Evolutionary conservation across 2,888 invertebrate species (phyloP), one percentile per base, ranked within the genome.

Genomic region (Spodoptera picta): DNA sequence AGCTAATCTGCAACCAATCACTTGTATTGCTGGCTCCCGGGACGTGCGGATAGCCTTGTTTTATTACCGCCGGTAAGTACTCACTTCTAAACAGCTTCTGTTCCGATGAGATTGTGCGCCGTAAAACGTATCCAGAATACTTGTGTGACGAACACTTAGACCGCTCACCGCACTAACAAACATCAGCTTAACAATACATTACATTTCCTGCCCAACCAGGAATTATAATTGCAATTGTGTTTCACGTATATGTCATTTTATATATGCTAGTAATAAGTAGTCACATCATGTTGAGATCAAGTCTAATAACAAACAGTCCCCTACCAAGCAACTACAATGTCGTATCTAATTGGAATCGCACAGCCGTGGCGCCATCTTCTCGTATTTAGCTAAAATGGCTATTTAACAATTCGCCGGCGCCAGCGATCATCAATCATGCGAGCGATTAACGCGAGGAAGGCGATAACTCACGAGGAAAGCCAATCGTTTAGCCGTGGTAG

Each of bases 371-470:
- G 55, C 66, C 77, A 72, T 81, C 79, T 76, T 75, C 73, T 60
- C 59, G 73, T 80, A 80, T 80, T 85, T 82, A 81, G 79, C 73
- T 75, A 65, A 82, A 85, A 84, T 82, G 79, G 77, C 72, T 83
- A 80, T 84, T 83, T 81, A 82, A 83, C 81, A 81, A 73, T 78
- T 76, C 65, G 58, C 65, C 62, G 60, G 72, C 65, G 69, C 77
- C 69, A 65, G 70, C 48, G 65, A 66, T 64, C 69, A 79, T 80
- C 79, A 79, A 79, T 79, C 79, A 79, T 74, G 49, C 43, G 46
- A 67, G 65, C 78, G 76, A 79, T 76, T 80, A 79, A 73, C 70
- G 77, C 61, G 53, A 55, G 67, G 51, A 60, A 51, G 60, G 70
- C 75, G 69, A 75, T 80, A 80, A 78, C 79, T 80, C 78, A 78